These are phyloP conservation scores for Tenthredo scrophulariae DNA, from an alignment of 2,888 invertebrate genomes.

Conservation along the genomic window DNA sequence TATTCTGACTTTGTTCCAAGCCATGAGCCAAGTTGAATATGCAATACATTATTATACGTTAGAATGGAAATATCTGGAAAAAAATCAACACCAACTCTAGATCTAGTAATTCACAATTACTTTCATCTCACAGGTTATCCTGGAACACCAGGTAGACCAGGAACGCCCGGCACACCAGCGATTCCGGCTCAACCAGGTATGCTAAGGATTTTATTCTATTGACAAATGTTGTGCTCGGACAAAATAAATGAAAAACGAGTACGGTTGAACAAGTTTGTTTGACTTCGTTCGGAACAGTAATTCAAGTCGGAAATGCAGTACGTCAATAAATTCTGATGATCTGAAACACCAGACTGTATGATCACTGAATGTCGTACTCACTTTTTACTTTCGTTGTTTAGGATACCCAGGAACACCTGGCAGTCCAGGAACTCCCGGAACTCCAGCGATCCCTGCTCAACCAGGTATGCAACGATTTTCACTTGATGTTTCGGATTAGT, in stretches of 20 bases:
- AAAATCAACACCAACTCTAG: too few species aligned
- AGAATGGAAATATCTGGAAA: too few species aligned
- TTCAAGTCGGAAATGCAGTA: background rate
- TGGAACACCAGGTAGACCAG: slow-evolving; percentile 58
- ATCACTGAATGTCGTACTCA: slow-evolving; percentile 66
- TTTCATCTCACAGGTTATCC: too few species aligned
- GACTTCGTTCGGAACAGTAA: background rate
- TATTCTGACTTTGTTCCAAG: too few species aligned
- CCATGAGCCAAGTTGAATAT: too few species aligned
- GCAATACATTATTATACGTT: too few species aligned
- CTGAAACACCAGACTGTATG: background rate
- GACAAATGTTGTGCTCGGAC: too few species aligned
- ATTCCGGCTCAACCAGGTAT: slow-evolving; percentile 54
- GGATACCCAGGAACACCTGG: slow-evolving; percentile 59
- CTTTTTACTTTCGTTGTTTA: background rate
- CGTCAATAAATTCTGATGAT: background rate
- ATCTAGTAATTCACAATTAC: too few species aligned
- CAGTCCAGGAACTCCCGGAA: slow-evolving; percentile 62
- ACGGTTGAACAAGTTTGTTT: background rate
- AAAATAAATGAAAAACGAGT: slow-evolving; percentile 15
- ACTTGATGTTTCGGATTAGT: too few species aligned
- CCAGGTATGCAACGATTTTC: slow-evolving; percentile 55
- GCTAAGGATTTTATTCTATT: background rate
- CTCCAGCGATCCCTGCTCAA: slow-evolving; percentile 67
- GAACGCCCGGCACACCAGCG: slow-evolving; percentile 57